These are phyloP conservation scores for Zootermopsis nevadensis DNA, from an alignment of 2,888 invertebrate species.

Conservation along the genomic window DNA sequence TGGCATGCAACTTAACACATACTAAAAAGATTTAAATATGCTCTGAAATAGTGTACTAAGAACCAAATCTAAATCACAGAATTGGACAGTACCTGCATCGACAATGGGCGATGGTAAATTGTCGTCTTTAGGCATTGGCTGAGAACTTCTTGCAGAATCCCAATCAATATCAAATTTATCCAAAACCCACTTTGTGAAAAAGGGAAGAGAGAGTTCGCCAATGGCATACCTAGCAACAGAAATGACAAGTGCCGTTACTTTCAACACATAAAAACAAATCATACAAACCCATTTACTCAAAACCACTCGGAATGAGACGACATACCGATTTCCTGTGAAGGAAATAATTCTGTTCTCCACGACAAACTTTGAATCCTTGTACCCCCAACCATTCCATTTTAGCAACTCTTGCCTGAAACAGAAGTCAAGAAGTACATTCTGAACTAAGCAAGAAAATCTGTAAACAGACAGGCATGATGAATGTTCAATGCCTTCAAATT, in stretches of 20 bases:
- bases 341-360: constrained; percentile 73
- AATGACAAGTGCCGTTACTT: not conserved
- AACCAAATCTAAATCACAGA: not conserved
- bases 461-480: too few species aligned
- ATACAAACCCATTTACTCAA: too few species aligned
- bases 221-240: constrained; percentile 76
- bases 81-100: constrained; percentile 62
- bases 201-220: constrained; percentile 77
- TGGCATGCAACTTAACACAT: not conserved
- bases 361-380: constrained; percentile 91
- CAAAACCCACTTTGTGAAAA: constrained; percentile 84
- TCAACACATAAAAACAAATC: not conserved
- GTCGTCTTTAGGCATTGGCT: constrained; percentile 69
- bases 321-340: constrained; percentile 88
- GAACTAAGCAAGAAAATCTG: too few species aligned
- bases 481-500: too few species aligned
- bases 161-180: constrained; percentile 77
- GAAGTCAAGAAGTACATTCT: constrained; percentile 41
- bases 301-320: too few species aligned
- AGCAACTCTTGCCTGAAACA: constrained; percentile 85
- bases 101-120: constrained; percentile 76
- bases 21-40: constrained; percentile 7
- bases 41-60: not conserved
- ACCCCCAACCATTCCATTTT: constrained; percentile 99
- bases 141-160: constrained; percentile 61